These are phyloP conservation scores for Temnothorax longispinosus DNA, from an alignment of 1,140 invertebrate species.

Conservation along the genomic window DNA sequence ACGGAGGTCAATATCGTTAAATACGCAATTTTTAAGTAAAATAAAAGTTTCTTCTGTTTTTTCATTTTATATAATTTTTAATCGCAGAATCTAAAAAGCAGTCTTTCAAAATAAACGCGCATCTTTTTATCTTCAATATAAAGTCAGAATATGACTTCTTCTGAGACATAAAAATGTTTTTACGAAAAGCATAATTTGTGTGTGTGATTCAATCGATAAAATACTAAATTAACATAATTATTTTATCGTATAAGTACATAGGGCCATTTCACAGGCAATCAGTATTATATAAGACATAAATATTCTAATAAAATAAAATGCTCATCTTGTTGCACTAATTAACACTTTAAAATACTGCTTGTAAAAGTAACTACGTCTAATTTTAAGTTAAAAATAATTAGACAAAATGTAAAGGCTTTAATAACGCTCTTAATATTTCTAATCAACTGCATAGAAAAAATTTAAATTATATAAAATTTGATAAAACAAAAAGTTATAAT, in stretches of 20 bases:
- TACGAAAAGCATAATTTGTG: neutral
- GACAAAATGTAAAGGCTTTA: slow-evolving; percentile 19
- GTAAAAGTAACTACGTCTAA: slow-evolving; percentile 22
- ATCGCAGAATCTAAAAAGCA: slow-evolving; percentile 59
- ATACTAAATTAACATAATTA: slow-evolving; percentile 25
- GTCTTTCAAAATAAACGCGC: slow-evolving; percentile 63
- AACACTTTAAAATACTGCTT: slow-evolving; percentile 4
- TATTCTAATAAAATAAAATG: slow-evolving; percentile 26
- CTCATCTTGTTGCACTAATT: slow-evolving; percentile 11
- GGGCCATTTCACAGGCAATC: slow-evolving; percentile 8
- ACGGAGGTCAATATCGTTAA: slow-evolving; percentile 43
- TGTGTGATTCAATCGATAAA: slow-evolving; percentile 2
- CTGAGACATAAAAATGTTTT: neutral
- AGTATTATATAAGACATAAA: slow-evolving; percentile 30
- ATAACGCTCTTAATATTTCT: slow-evolving; percentile 10
- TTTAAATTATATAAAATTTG: slow-evolving; percentile 1
- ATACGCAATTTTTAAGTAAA: slow-evolving; percentile 60
- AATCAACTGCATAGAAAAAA: slow-evolving; percentile 31
- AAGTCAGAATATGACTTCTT: neutral
- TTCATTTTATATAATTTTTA: slow-evolving; percentile 40
- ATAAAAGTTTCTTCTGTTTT: slow-evolving; percentile 12
- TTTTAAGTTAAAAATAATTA: slow-evolving; percentile 25
- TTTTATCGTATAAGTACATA: slow-evolving; percentile 33
- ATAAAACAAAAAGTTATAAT: neutral
- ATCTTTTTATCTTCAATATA: slow-evolving; percentile 24